These are phyloP conservation scores for Litocranius walleri DNA, from an alignment of 2,113 vertebrate species.

Conservation along the genomic window DNA sequence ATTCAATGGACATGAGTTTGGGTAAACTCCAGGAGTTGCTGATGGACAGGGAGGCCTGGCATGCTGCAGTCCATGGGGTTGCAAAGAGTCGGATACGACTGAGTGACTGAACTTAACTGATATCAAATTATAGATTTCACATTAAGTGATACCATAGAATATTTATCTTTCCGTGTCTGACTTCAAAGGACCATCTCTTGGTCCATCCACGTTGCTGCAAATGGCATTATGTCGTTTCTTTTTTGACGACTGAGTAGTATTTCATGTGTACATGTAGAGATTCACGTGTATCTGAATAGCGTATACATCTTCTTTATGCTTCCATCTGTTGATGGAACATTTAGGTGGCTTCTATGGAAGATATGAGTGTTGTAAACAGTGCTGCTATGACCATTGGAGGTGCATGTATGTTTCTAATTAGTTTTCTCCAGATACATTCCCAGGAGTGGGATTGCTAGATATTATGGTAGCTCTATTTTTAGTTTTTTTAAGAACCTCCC, in stretches of 20 bases:
- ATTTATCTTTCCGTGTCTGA: background rate
- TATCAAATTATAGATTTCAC: background rate
- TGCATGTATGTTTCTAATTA: background rate
- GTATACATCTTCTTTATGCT: background rate
- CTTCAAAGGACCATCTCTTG: background rate
- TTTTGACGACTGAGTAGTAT: background rate
- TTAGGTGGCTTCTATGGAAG: background rate
- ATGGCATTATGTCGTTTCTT: background rate
- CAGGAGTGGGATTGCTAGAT: background rate
- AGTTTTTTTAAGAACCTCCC: background rate
- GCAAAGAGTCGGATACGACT: background rate
- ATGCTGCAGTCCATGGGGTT: background rate
- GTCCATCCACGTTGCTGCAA: background rate
- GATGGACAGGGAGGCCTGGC: background rate
- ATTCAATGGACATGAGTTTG: background rate
- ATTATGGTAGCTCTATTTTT: background rate
- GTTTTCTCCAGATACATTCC: background rate
- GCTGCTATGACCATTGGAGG: background rate
- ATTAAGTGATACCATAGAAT: background rate
- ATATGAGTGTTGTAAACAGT: background rate
- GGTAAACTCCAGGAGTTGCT: background rate
- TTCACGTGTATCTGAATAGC: background rate
- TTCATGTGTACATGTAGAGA: background rate
- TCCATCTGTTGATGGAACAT: background rate
- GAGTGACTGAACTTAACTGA: background rate